Conservation (phyloP, 2,113 vertebrate genomes). For the Paradisaea rubra region DNA sequence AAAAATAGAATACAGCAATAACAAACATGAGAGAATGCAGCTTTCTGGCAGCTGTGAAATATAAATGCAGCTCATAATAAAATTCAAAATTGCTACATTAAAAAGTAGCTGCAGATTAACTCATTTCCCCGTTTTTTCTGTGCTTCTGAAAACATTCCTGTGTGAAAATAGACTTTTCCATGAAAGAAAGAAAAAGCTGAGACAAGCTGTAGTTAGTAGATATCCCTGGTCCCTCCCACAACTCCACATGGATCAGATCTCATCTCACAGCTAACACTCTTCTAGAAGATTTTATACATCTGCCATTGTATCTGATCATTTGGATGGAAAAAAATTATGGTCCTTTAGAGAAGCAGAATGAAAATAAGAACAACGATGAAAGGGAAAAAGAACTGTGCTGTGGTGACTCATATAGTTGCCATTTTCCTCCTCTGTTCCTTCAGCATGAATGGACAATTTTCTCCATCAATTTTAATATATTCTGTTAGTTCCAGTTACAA, state of each 20-base stretch:
- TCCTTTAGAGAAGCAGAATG: slow-evolving; percentile 3
- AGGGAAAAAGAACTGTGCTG: background rate
- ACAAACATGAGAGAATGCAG: background rate
- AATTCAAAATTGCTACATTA: background rate
- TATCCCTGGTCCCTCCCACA: background rate
- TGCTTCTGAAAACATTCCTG: background rate
- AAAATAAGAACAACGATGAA: slow-evolving; percentile 6
- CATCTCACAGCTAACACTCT: background rate
- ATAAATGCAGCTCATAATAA: background rate
- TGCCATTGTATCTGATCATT: background rate
- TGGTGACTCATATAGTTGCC: background rate
- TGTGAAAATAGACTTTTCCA: background rate
- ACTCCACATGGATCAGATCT: background rate
- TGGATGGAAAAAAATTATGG: background rate
- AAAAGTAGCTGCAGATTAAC: background rate
- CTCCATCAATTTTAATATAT: background rate
- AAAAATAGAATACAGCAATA: background rate
- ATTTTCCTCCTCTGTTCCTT: background rate
- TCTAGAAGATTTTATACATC: background rate
- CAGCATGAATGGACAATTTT: background rate
- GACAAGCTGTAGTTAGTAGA: background rate
- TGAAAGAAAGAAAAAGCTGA: background rate
- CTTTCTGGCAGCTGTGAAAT: background rate
- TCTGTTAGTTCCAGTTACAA: background rate
- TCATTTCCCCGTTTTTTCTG: background rate